These are phyloP conservation scores for Bradysia coprophila DNA, from an alignment of 1,140 invertebrate genomes.

Conservation along the genomic window DNA sequence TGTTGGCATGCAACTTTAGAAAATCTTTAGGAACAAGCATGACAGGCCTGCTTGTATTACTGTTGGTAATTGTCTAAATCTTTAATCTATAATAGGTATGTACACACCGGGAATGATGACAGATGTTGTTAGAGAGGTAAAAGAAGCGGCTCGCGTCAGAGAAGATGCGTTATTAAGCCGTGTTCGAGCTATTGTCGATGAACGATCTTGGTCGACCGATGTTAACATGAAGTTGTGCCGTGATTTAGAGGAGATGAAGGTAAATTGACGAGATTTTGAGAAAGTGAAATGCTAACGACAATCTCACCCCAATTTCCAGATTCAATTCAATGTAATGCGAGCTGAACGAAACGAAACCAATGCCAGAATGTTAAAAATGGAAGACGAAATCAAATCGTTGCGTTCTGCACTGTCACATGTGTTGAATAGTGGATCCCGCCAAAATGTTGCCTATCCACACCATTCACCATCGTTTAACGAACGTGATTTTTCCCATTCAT, in stretches of 20 bases:
- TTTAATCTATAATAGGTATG: no score
- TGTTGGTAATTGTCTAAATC: no score
- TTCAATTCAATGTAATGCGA: constrained; percentile 16
- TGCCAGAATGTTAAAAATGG: constrained; percentile 16
- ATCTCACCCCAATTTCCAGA: constrained; percentile 5
- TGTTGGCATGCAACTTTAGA: no score
- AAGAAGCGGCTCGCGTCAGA: constrained; percentile 46
- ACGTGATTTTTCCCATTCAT: constrained; percentile 12
- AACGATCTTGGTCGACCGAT: constrained; percentile 27
- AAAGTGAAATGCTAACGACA: neutral
- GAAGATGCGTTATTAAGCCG: constrained; percentile 45
- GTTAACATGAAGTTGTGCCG: constrained; percentile 22
- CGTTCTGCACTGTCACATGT: constrained; percentile 13
- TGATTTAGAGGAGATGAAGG: constrained; percentile 23
- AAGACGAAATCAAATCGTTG: constrained; percentile 20
- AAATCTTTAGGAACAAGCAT: no score
- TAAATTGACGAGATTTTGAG: constrained; percentile 3
- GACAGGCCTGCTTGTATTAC: no score
- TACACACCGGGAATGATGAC: constrained; percentile 55
- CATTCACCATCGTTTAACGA: constrained; percentile 7
- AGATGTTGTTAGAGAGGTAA: constrained; percentile 53
- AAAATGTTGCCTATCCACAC: neutral
- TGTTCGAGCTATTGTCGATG: constrained; percentile 37
- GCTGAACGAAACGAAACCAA: constrained; percentile 18
- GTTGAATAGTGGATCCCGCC: neutral